Evolutionary conservation across 2,888 invertebrate species (phyloP), one percentile per base, ranked within the genome.

Genomic region (Drosophila quinaria): DNA sequence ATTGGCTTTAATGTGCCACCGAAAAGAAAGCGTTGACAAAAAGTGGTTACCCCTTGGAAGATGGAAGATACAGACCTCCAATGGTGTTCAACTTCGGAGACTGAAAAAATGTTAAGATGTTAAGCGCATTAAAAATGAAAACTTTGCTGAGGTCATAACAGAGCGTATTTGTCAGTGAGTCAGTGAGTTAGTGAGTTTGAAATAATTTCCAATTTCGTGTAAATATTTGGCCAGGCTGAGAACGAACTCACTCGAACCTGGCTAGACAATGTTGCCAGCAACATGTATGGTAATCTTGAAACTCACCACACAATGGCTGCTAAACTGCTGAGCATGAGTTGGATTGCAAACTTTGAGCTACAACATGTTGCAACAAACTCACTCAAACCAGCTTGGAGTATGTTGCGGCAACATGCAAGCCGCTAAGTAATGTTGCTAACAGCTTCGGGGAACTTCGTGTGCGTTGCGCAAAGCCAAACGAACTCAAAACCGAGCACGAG

Each of bases 11-110:
- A 76, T 75, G 58, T 70, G 62, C 59, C 62, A 64, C 61, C 58
- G 61, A 58, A 68, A 74, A 79, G 81, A 82, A 82, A 82, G 74
- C 81, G 71, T 59, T 83, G 80, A 85, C 68, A 71, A 78, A 80
- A 58, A 63, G 10, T 35, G 61, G 59, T 72, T 67, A 47, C 52
- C 41, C 59, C 44, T 39, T 51, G 49, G 31, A 37, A 33, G 42
- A 37, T 35, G 29, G 31, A 37, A 33, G 42, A 37, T 35, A 19
- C 25, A 35, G 75, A 76, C 79, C 79, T 25, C 79, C 83, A 65
- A 58, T 62, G 62, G 62, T 22, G 68, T 56, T 46, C 37, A 41
- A 44, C 17, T 39, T 44, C 39, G 22, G 22, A 19, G 46, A 15
- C 33, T 49, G 35, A 47, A 70, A 25, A 47, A 63, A 50, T 52